Evolutionary conservation across 2,888 invertebrate species (phyloP).

Genomic region (Polyploca ridens): DNA sequence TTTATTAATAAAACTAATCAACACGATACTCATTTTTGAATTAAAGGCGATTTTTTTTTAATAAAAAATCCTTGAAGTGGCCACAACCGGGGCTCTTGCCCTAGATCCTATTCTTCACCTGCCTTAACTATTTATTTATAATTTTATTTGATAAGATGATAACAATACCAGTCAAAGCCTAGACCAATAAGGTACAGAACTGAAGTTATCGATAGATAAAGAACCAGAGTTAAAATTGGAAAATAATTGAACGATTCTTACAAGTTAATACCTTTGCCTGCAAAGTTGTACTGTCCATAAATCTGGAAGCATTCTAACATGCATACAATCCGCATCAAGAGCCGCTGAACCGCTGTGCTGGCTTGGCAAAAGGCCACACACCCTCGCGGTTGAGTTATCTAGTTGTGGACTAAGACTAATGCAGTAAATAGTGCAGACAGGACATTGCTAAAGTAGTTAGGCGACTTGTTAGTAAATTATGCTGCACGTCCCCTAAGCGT

Average conservation of each 20-base stretch:
- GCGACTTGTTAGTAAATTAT: constrained; percentile 25
- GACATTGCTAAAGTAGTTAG: constrained; percentile 30
- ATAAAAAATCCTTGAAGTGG: too few species aligned
- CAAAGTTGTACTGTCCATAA: constrained; percentile 52
- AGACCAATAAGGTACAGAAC: too few species aligned
- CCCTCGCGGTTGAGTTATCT: constrained; percentile 55
- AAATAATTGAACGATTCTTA: not conserved
- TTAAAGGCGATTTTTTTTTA: too few species aligned
- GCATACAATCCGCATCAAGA: constrained; percentile 45
- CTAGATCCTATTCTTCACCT: too few species aligned
- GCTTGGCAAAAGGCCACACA: constrained; percentile 71
- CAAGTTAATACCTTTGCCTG: constrained; percentile 40
- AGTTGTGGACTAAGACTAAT: constrained; percentile 30
- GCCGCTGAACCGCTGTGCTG: constrained; percentile 50
- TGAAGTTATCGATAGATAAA: too few species aligned
- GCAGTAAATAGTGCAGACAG: constrained; percentile 27
- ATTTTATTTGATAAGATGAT: too few species aligned
- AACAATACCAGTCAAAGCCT: too few species aligned
- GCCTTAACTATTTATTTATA: too few species aligned
- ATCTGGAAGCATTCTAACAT: constrained; percentile 54
- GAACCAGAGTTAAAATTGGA: not conserved
- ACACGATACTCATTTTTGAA: too few species aligned
- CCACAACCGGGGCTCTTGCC: too few species aligned
- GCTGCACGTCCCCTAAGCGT: constrained; percentile 18
- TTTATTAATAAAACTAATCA: too few species aligned